A percentile compares a stretch with the other conserved stretches of the same genome.
phyloP scores from a whole-genome alignment of 2,113 vertebrate species.

The Calidris pugnax region DNA sequence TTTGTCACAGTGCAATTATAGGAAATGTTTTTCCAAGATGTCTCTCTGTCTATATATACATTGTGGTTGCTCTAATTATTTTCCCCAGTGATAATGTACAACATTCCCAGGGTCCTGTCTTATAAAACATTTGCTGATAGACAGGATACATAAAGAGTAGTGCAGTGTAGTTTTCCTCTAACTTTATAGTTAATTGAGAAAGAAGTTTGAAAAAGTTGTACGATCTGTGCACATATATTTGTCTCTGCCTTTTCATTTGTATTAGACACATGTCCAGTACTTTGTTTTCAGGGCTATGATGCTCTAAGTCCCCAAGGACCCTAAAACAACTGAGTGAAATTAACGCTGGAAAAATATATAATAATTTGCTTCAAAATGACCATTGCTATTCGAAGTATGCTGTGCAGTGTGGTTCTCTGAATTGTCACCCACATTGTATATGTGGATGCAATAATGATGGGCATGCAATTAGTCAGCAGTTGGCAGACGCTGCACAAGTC shows the following conservation, averaged over 20 bases:
- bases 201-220: not conserved
- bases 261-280: not conserved
- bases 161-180: not conserved
- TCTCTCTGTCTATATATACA: slow-evolving; percentile 28
- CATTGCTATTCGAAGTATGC: not conserved
- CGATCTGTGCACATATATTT: not conserved
- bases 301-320: not conserved
- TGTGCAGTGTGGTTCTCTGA: not conserved
- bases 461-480: slow-evolving; percentile 28
- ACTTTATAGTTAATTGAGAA: not conserved
- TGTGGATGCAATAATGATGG: not conserved
- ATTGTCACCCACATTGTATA: not conserved
- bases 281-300: not conserved
- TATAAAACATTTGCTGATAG: slow-evolving; percentile 20
- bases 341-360: not conserved
- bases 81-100: not conserved
- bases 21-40: slow-evolving; percentile 47
- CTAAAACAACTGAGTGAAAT: slow-evolving; percentile 8
- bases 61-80: slow-evolving; percentile 49
- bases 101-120: slow-evolving; percentile 7
- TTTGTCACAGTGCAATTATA: slow-evolving; percentile 45
- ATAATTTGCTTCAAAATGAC: not conserved
- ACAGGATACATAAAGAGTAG: not conserved
- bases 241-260: not conserved
- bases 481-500: slow-evolving; percentile 3